Conservation (phyloP, 1,140 invertebrate species). For the Bombus picipes region DNA sequence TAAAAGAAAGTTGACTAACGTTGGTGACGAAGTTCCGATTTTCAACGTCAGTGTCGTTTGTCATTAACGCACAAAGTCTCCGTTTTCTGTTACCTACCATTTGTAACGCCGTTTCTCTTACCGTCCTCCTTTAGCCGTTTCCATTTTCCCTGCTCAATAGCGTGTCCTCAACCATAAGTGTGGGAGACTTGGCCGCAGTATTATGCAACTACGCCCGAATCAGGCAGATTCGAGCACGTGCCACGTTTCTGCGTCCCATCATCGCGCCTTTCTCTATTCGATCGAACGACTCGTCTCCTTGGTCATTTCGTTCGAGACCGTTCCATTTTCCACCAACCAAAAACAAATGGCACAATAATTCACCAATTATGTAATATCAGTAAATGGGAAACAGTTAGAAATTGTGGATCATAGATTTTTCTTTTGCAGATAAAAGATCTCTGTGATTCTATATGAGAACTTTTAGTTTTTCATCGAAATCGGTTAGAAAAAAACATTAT, state of each 20-base stretch:
- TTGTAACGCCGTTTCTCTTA: background rate
- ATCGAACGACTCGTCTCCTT: background rate
- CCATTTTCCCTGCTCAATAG: background rate
- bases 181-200: background rate
- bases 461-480: background rate
- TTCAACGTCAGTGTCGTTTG: constrained; percentile 7
- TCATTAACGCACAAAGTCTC: background rate
- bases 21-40: background rate
- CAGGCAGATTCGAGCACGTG: background rate
- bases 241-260: background rate
- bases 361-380: too few relatives aligned
- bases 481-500: background rate
- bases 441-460: too few relatives aligned
- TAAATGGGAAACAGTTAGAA: too few relatives aligned
- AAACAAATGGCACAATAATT: too few relatives aligned
- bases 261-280: background rate
- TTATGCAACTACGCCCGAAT: constrained; percentile 20
- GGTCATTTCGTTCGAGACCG: background rate
- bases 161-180: background rate
- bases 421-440: too few relatives aligned
- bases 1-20: background rate
- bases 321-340: background rate
- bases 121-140: background rate
- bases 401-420: too few relatives aligned
- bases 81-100: background rate